Percentiles rank a stretch among this genome's conserved stretches.
phyloP scores from a whole-genome alignment of 2,888 invertebrate genomes.

The Agonopterix heracliana region DNA sequence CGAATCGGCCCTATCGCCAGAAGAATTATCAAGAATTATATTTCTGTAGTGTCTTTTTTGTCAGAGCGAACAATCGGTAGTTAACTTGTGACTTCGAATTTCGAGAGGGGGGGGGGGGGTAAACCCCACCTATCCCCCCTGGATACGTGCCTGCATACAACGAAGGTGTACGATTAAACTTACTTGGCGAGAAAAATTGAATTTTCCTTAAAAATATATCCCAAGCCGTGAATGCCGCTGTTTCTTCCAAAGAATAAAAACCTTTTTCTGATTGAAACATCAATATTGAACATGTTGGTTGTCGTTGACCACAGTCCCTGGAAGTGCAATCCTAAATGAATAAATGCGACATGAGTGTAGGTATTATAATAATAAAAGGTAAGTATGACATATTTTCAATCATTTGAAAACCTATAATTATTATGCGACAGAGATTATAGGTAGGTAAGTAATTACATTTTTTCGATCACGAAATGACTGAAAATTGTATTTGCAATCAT shows the following conservation, averaged over 20 bases:
- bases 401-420: conserved; percentile 25
- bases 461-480: too few species aligned
- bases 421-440: not conserved
- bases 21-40: too few species aligned
- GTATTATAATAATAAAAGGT: too few species aligned
- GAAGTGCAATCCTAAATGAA: not conserved
- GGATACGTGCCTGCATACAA: too few species aligned
- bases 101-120: too few species aligned
- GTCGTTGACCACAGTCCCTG: not conserved
- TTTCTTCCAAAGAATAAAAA: conserved; percentile 43
- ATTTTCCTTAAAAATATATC: conserved; percentile 68
- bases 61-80: too few species aligned
- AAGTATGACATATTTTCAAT: conserved; percentile 18
- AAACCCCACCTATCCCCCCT: not conserved
- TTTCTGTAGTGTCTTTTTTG: too few species aligned
- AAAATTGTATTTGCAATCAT: too few species aligned
- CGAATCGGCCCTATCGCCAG: too few species aligned
- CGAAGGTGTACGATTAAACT: conserved; percentile 3
- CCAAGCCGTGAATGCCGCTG: conserved; percentile 71
- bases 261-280: conserved; percentile 16
- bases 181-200: conserved; percentile 71
- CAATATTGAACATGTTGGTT: not conserved
- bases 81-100: too few species aligned
- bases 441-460: too few species aligned
- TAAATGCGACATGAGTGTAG: not conserved